Conservation (phyloP, 2,113 vertebrate genomes). For the Macquaria australasica region DNA sequence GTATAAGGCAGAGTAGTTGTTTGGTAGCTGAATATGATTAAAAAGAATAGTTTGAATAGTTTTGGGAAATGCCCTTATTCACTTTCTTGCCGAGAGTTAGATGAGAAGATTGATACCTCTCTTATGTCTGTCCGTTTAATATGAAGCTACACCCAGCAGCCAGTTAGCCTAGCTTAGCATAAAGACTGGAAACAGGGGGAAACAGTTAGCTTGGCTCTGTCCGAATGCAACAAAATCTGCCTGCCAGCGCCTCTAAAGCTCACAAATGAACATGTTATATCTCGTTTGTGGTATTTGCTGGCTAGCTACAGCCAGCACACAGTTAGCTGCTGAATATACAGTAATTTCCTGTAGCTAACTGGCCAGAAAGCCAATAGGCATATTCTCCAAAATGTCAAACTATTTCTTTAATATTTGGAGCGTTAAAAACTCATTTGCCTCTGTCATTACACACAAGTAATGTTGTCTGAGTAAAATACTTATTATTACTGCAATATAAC, state of each 20-base stretch:
- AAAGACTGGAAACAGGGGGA: background rate
- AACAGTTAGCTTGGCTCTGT: background rate
- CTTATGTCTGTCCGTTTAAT: background rate
- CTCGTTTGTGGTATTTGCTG: background rate
- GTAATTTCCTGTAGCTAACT: background rate
- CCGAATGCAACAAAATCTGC: background rate
- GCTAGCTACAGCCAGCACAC: background rate
- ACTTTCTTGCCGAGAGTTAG: background rate
- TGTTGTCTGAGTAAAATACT: constrained; percentile 52
- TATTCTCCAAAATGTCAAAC: constrained; percentile 12
- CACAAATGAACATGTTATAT: background rate
- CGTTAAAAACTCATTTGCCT: constrained; percentile 15
- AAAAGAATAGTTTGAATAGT: constrained; percentile 10
- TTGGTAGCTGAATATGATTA: constrained; percentile 25
- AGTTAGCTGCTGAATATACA: background rate
- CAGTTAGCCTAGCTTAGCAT: constrained; percentile 13
- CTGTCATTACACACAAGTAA: constrained; percentile 56
- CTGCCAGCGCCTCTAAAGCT: background rate
- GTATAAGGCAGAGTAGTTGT: constrained; percentile 37
- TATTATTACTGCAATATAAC: constrained; percentile 47
- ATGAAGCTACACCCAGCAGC: background rate
- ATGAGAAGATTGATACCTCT: background rate
- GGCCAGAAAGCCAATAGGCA: background rate
- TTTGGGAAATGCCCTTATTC: background rate
- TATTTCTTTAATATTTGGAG: constrained; percentile 13